Percentiles rank a stretch among this genome's conserved stretches.
These are phyloP conservation scores for Drosophila longiperda DNA, from an alignment of 2,888 invertebrate genomes.

Conservation along the genomic window DNA sequence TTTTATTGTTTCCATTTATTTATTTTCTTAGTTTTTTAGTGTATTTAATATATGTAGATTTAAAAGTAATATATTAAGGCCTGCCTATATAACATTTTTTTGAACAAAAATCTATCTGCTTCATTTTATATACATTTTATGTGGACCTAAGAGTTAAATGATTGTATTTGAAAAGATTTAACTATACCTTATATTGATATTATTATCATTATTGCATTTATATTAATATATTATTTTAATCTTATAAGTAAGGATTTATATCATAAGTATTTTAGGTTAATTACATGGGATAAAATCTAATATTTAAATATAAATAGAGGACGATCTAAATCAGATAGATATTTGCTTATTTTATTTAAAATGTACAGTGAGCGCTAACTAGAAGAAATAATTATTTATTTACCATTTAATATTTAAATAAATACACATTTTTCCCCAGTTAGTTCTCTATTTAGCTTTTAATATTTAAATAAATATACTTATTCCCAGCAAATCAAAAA, in stretches of 20 bases:
- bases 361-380: background rate
- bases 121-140: background rate
- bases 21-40: background rate
- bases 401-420: background rate
- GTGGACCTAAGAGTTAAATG: background rate
- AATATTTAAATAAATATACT: background rate
- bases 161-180: background rate
- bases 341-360: background rate
- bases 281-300: background rate
- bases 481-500: conserved; percentile 19
- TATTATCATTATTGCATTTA: rapidly evolving
- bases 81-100: background rate
- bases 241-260: too few relatives aligned
- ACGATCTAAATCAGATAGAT: background rate
- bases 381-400: background rate
- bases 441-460: background rate
- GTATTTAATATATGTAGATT: background rate
- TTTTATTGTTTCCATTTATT: too few relatives aligned
- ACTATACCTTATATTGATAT: background rate
- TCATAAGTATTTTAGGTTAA: background rate
- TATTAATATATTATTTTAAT: too few relatives aligned
- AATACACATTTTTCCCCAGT: background rate
- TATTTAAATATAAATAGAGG: background rate
- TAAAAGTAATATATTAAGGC: background rate
- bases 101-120: background rate